phyloP scores from a whole-genome alignment of 1,140 invertebrate species.

The Macrotrachela quadricornifera region DNA sequence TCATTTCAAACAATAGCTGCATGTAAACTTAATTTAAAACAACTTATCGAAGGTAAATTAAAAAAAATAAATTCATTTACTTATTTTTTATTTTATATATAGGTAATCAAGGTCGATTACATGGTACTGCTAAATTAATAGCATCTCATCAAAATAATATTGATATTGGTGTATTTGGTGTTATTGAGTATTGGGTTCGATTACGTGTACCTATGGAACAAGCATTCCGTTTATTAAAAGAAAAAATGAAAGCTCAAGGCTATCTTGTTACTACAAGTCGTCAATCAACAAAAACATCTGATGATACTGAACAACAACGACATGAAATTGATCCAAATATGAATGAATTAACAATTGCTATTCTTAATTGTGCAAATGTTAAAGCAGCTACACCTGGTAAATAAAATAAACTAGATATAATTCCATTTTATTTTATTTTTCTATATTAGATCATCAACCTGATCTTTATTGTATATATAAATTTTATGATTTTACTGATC shows the following conservation, averaged over 20 bases:
- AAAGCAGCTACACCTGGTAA: slow-evolving; percentile 10
- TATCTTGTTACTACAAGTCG: neutral
- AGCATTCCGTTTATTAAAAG: slow-evolving; percentile 30
- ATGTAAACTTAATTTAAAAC: slow-evolving; percentile 24
- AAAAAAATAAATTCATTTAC: too few species aligned
- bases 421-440: slow-evolving; percentile 14
- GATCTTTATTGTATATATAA: slow-evolving; percentile 32
- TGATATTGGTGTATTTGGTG: slow-evolving; percentile 17
- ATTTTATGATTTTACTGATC: slow-evolving; percentile 31
- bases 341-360: too few species aligned
- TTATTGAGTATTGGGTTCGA: slow-evolving; percentile 31
- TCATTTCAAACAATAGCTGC: slow-evolving; percentile 28
- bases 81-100: too few species aligned
- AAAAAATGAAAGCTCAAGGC: slow-evolving; percentile 3
- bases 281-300: too few species aligned
- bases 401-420: slow-evolving; percentile 29
- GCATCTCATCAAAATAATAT: too few species aligned
- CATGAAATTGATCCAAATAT: too few species aligned
- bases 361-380: too few species aligned
- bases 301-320: too few species aligned
- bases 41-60: slow-evolving; percentile 29
- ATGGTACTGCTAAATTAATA: too few species aligned
- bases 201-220: slow-evolving; percentile 32
- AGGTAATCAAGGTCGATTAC: too few species aligned
- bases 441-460: slow-evolving; percentile 24